These are phyloP conservation scores for Chelidonichthys spinosus DNA, from an alignment of 2,797 vertebrate genomes.

Conservation along the genomic window DNA sequence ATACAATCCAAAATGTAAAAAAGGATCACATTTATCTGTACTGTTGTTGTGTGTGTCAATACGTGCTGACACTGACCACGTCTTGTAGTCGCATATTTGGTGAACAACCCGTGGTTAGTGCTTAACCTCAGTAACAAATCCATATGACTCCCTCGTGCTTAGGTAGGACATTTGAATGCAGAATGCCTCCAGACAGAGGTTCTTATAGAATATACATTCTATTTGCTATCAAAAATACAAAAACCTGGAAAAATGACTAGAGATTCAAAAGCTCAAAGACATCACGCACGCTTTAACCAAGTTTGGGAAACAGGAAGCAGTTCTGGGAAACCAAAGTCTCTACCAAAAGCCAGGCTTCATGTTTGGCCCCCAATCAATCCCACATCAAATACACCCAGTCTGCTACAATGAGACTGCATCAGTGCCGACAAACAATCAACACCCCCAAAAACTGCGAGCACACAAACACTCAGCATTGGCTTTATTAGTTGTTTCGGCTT, in stretches of 20 bases:
- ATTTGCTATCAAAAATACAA: neutral
- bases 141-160: neutral
- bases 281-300: constrained; percentile 54
- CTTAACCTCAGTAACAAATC: neutral
- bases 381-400: constrained; percentile 77
- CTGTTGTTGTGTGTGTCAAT: neutral
- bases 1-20: no score
- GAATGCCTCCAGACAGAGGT: no score
- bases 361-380: constrained; percentile 75
- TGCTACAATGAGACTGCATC: constrained; percentile 48
- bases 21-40: neutral
- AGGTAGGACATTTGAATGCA: neutral
- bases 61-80: neutral
- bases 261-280: constrained; percentile 27
- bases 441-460: constrained; percentile 53
- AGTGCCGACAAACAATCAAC: constrained; percentile 67
- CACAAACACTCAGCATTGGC: constrained; percentile 48
- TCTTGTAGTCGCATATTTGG: neutral
- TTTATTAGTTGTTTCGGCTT: constrained; percentile 70
- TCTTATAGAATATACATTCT: neutral
- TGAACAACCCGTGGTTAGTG: neutral
- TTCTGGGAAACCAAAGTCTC: constrained; percentile 76
- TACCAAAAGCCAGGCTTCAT: constrained; percentile 68
- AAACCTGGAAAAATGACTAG: constrained; percentile 16
- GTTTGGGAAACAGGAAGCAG: constrained; percentile 70